These are phyloP conservation scores for Allacma fusca DNA, from an alignment of 2,888 invertebrate species.

Conservation along the genomic window DNA sequence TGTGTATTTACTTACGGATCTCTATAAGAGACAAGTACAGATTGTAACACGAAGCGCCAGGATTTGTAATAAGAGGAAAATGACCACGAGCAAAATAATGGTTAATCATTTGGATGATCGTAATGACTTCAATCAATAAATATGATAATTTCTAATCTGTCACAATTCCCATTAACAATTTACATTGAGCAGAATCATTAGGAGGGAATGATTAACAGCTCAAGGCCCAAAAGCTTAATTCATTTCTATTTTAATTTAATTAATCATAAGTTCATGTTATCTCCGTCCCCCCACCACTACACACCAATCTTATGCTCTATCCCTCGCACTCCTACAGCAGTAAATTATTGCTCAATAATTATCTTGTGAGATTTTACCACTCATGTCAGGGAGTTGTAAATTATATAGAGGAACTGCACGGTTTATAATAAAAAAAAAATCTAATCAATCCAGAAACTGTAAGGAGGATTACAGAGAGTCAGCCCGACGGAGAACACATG, in stretches of 20 bases:
- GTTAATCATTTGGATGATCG: conserved; percentile 13
- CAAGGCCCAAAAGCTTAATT: conserved; percentile 30
- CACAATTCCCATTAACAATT: conserved; percentile 27
- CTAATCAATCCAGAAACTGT: no score
- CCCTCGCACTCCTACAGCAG: no score
- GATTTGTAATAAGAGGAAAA: no score
- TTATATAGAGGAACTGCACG: no score
- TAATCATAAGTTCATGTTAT: conserved; percentile 15
- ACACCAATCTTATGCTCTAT: no score
- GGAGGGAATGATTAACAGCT: conserved; percentile 37
- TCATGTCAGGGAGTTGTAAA: conserved; percentile 31
- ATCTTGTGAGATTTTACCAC: conserved; percentile 35
- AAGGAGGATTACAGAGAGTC: no score
- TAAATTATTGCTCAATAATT: conserved; percentile 6
- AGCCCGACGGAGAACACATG: neutral
- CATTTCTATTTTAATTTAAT: conserved; percentile 33
- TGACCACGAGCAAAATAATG: no score
- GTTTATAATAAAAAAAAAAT: no score
- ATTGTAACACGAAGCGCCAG: no score
- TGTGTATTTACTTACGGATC: no score
- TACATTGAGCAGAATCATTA: conserved; percentile 37
- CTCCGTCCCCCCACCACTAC: no score
- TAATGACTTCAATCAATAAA: conserved; percentile 41
- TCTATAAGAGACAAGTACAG: no score
- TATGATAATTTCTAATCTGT: conserved; percentile 42